Evolutionary conservation across 1,140 invertebrate genomes (phyloP), one percentile per base, ranked within the genome.

Genomic region (Physella acuta): DNA sequence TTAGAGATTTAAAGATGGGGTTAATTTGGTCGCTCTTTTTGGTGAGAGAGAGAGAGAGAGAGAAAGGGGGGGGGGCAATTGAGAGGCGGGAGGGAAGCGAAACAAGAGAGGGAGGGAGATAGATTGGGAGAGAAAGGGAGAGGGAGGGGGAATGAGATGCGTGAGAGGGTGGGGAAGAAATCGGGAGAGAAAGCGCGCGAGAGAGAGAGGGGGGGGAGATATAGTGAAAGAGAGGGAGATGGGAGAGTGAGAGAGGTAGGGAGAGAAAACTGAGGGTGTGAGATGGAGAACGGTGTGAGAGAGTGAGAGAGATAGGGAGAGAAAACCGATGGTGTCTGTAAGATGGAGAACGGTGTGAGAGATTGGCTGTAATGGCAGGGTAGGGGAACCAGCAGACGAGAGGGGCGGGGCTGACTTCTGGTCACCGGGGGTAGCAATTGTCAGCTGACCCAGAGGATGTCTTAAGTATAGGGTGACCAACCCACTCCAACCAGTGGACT

Each of bases 21-120:
- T n/a, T n/a, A n/a, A n/a, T n/a, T n/a, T n/a, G n/a, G n/a, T n/a
- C n/a, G n/a, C n/a, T n/a, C n/a, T n/a, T n/a, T 3, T 16, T 44
- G 30, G 17, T 31, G 34, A 30, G 30, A 60, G 39, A 66, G 30
- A 34, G n/a, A 36, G n/a, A 28, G 28, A 65, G 39, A 65, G 39
- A 58, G 16, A 33, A 30, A 58, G 55, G 20, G 51, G 28, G 51
- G 51, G 20, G 51, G 28, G 3, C 28, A n/a, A 53, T n/a, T 5
- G 51, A 58, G 55, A 31, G 30, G 30, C 4, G 14, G 55, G 20
- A 28, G 5, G 20, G 55, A 58, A 30, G 4, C 3, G 30, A 30
- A 30, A 20, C 28, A 3, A 31, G 55, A 58, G 55, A 31, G 20
- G 28, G 51, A 3, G n/a, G 28, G 51, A 3, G n/a, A n/a, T 20